Base-by-base conservation (phyloP, 2,113 vertebrate species). In the Tachysurus fulvidraco region DNA sequence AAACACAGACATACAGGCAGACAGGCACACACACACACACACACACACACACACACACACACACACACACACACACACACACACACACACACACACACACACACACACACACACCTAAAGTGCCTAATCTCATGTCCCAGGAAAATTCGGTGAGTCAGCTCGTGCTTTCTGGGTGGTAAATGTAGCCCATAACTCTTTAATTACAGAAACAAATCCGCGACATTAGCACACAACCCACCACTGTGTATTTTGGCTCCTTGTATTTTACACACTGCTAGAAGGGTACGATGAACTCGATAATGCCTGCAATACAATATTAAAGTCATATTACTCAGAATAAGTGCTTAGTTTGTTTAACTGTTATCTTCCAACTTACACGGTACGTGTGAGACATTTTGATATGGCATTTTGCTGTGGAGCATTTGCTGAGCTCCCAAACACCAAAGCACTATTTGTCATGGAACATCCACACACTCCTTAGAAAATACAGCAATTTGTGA, bases 131-230 rank as follows among this genome's bases (percentile, higher is more conserved):
- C 41, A n/a, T 52, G 55, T 54, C 79, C 46, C 74, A 85, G 60
- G 62, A 85, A 79, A 55, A 77, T 50, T 67, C 36, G 54, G 50
- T 78, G 80, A 52, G 73, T 82, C 67, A 81, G 84, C 41, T 60
- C 52, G 21, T 50, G 50, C 19, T 71, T 54, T 86, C 84, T 86
- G 84, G 76, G 74, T 69, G 85, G 74, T 83, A 80, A 84, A 81
- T 74, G 60, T 21, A 54, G 65, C 30, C 54, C 76, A 67, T 86
- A 84, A 86, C 84, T 57, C 59, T 67, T 74, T 65, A 86, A 86
- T 80, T 83, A 52, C 79, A 78, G 71, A 86, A 77, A 81, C 83
- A 82, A 85, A 77, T 86, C 76, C 54, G 54, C 13, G 55, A 16
- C 41, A 88, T 86, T 77, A 88, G 25, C 83, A 82, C 46, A 59